These are phyloP conservation scores for Tylochromis polylepis DNA, from an alignment of 2,113 vertebrate genomes.

Conservation along the genomic window DNA sequence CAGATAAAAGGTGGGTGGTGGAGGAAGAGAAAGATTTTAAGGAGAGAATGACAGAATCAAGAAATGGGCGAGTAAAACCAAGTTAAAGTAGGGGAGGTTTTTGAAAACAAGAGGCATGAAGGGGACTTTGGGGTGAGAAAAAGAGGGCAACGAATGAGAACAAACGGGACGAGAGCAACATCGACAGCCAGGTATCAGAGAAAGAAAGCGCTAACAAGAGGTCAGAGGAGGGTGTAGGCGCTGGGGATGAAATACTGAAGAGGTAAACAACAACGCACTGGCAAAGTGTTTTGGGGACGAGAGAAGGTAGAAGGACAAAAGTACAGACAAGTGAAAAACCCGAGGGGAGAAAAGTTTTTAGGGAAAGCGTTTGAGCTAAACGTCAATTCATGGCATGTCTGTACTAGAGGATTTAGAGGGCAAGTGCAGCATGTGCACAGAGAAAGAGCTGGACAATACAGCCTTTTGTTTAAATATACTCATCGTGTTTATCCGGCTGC, in stretches of 20 bases:
- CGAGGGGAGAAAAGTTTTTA: background rate
- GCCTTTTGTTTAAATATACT: background rate
- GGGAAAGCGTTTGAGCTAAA: background rate
- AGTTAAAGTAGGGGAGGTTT: background rate
- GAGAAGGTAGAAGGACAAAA: constrained; percentile 21
- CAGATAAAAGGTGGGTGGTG: background rate
- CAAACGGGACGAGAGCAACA: background rate
- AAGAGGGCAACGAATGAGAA: background rate
- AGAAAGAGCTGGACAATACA: background rate
- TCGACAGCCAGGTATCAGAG: constrained; percentile 29
- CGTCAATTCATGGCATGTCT: background rate
- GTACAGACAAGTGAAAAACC: constrained; percentile 5
- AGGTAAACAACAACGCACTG: constrained; percentile 18
- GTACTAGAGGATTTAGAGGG: constrained; percentile 19
- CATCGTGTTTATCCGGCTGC: background rate
- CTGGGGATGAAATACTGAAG: background rate
- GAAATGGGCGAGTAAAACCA: background rate
- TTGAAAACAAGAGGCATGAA: constrained; percentile 9
- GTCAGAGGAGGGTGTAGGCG: background rate
- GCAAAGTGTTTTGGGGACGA: background rate
- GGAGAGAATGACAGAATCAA: background rate
- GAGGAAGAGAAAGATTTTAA: constrained; percentile 2
- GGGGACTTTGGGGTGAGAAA: background rate
- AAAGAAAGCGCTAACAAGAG: constrained; percentile 22
- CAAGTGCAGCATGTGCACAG: background rate